A percentile compares a stretch with the other conserved stretches of the same genome.
These are phyloP conservation scores for Oscheius sp. DNA, from an alignment of 2,888 invertebrate species.

Conservation along the genomic window DNA sequence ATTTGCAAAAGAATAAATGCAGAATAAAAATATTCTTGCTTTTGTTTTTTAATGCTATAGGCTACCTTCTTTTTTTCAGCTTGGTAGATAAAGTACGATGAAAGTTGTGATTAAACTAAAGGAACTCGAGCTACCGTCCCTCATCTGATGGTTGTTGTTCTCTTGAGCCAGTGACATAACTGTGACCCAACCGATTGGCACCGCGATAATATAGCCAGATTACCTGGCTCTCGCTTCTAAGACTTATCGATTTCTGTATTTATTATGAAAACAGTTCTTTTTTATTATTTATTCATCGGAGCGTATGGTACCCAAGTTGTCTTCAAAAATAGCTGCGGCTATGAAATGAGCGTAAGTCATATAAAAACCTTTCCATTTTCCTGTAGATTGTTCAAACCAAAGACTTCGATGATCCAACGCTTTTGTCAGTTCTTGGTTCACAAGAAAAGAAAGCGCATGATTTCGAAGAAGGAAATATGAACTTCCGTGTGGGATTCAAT, in stretches of 20 bases:
- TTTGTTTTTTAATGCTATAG: not conserved
- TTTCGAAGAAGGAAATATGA: slow-evolving; percentile 1
- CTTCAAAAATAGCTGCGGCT: not conserved
- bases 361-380: not conserved
- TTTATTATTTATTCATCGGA: too few relatives aligned
- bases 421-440: not conserved
- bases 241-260: too few relatives aligned
- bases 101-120: too few relatives aligned
- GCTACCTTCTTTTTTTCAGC: too few relatives aligned
- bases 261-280: too few relatives aligned
- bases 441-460: not conserved
- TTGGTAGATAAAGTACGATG: too few relatives aligned
- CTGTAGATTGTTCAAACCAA: slow-evolving; percentile 2
- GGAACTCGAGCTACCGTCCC: too few relatives aligned
- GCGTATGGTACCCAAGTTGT: not conserved
- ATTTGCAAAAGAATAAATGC: not conserved
- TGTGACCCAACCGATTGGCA: too few relatives aligned
- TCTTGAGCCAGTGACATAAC: too few relatives aligned
- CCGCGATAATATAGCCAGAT: too few relatives aligned
- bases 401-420: not conserved
- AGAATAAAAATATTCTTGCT: not conserved
- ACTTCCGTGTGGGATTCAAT: not conserved
- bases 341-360: not conserved
- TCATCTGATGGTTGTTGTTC: too few relatives aligned
- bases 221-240: too few relatives aligned